Percentiles rank a stretch among this genome's conserved stretches.
These are phyloP conservation scores for Sinodicranocentrus sp. DNA, from an alignment of 2,888 invertebrate species.

Conservation along the genomic window DNA sequence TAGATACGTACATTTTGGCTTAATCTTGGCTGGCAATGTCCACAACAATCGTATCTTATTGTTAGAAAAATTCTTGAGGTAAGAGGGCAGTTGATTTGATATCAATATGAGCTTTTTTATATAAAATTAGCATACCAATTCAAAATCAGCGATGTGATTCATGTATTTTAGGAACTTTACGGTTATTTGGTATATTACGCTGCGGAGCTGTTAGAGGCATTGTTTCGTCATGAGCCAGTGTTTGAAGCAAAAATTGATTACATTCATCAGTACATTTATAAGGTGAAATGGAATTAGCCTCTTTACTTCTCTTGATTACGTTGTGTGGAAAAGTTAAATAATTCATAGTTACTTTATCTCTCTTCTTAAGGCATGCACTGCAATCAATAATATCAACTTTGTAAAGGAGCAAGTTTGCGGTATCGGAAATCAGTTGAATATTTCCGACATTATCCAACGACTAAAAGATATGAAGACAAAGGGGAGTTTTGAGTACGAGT, in stretches of 20 bases:
- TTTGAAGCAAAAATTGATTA: background rate
- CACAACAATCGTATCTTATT: slow-evolving; percentile 52
- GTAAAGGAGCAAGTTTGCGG: slow-evolving; percentile 58
- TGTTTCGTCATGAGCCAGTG: background rate
- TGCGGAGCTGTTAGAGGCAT: slow-evolving; percentile 20
- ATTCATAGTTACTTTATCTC: background rate
- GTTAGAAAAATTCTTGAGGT: slow-evolving; percentile 62
- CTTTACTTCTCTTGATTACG: background rate
- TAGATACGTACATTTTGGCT: slow-evolving; percentile 67
- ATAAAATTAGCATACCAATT: background rate
- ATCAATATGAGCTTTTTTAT: background rate
- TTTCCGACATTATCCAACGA: slow-evolving; percentile 32
- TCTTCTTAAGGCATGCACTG: slow-evolving; percentile 14
- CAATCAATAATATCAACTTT: slow-evolving; percentile 65
- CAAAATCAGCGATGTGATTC: background rate
- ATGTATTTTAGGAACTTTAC: slow-evolving; percentile 55
- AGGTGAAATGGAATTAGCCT: background rate
- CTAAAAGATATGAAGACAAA: background rate
- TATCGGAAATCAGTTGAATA: slow-evolving; percentile 29
- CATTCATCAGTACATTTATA: background rate
- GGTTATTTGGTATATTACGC: slow-evolving; percentile 56
- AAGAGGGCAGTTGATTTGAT: background rate
- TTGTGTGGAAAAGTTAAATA: no score
- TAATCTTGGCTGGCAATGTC: slow-evolving; percentile 52
- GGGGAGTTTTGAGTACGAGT: slow-evolving; percentile 28